A percentile compares a stretch with the other conserved stretches of the same genome.
phyloP scores from a whole-genome alignment of 2,113 vertebrate species.

The Hylia prasina region DNA sequence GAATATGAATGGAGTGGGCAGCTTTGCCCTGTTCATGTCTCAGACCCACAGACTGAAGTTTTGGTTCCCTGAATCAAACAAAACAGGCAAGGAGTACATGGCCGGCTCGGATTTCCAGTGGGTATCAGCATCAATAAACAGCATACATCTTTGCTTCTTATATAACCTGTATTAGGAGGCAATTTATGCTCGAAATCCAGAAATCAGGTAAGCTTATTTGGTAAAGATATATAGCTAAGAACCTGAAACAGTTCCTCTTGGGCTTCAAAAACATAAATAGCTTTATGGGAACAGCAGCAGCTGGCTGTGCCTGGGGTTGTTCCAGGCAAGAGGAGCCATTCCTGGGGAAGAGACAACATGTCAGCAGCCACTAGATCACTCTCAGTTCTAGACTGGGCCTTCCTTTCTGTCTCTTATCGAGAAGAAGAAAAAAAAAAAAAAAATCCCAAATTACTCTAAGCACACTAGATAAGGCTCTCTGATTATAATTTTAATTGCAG shows the following conservation, averaged over 20 bases:
- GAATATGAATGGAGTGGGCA: background rate
- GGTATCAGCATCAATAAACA: background rate
- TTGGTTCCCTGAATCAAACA: background rate
- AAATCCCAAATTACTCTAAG: background rate
- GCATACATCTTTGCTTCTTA: background rate
- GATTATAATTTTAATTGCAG: background rate
- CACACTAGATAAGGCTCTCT: background rate
- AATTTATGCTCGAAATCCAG: background rate
- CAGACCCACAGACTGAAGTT: background rate
- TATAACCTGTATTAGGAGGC: background rate
- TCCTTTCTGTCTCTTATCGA: background rate
- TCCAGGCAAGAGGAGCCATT: background rate
- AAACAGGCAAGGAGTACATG: fast-evolving
- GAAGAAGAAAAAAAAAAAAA: background rate
- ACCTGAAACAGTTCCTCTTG: background rate
- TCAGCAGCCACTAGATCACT: background rate
- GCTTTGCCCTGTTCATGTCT: fast-evolving
- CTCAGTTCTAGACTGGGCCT: background rate
- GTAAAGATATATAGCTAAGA: background rate
- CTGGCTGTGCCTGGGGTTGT: background rate
- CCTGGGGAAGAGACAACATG: background rate
- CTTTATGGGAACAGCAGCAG: background rate
- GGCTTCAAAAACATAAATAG: background rate
- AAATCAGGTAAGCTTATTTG: background rate
- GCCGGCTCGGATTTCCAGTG: background rate